Conservation (phyloP, 2,113 vertebrate genomes). For the Ptilonorhynchus violaceus region DNA sequence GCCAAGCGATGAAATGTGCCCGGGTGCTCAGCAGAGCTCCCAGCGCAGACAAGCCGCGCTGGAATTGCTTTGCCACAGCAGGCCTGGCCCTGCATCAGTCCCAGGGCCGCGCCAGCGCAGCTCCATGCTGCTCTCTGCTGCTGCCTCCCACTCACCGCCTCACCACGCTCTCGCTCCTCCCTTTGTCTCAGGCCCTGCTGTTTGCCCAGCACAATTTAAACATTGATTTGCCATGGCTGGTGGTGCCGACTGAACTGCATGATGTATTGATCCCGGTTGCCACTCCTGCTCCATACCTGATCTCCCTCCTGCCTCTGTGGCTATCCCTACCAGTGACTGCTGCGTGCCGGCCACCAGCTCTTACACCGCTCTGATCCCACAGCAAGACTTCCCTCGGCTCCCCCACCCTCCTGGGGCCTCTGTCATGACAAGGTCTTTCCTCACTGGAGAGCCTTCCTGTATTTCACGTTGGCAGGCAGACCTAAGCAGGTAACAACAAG, state of each 20-base stretch:
- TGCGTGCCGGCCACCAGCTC: neutral
- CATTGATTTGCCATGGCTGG: neutral
- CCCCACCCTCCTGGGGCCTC: neutral
- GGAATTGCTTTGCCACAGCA: neutral
- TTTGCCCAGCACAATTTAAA: neutral
- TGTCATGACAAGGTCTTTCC: accelerated
- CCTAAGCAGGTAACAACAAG: neutral
- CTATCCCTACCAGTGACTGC: accelerated
- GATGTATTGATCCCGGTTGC: neutral
- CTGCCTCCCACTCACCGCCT: constrained; percentile 44
- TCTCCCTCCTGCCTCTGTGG: neutral
- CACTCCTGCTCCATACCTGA: neutral
- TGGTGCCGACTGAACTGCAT: neutral
- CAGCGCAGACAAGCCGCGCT: accelerated
- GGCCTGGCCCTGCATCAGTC: neutral
- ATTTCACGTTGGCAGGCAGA: neutral
- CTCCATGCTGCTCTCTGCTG: constrained; percentile 79
- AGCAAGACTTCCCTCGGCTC: neutral
- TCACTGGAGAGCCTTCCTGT: neutral
- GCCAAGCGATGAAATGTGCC: neutral
- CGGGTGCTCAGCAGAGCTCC: neutral
- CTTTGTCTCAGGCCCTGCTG: neutral
- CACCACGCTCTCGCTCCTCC: neutral
- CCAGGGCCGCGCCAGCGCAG: neutral
- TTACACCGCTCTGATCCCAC: accelerated